Percentiles rank a stretch among this genome's conserved stretches.
phyloP scores from a whole-genome alignment of 2,888 invertebrate genomes.

The Andrena fulva region DNA sequence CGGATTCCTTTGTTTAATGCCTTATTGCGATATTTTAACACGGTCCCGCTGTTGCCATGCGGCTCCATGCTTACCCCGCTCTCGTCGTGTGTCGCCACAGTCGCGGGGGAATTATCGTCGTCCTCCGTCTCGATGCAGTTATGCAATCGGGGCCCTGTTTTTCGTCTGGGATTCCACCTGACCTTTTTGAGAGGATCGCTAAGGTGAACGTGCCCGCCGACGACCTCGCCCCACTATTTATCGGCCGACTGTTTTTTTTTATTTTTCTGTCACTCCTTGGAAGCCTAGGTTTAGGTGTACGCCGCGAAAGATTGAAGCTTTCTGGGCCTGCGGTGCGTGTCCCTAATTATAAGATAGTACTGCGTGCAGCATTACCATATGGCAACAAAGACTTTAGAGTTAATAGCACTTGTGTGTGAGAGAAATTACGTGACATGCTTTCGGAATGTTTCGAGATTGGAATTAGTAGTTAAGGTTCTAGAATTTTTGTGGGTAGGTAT shows the following conservation, averaged over 20 bases:
- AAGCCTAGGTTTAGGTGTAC: not conserved
- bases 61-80: constrained; percentile 56
- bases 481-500: too few species aligned
- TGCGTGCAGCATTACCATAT: too few species aligned
- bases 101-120: constrained; percentile 39
- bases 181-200: constrained; percentile 44
- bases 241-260: not conserved
- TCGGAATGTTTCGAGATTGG: too few species aligned
- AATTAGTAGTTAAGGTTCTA: too few species aligned
- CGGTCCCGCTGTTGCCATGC: constrained; percentile 76
- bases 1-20: constrained; percentile 83
- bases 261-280: not conserved
- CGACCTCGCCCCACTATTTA: not conserved
- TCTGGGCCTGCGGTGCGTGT: too few species aligned
- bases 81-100: constrained; percentile 63
- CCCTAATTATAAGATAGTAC: too few species aligned
- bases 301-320: too few species aligned
- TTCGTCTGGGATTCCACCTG: constrained; percentile 9
- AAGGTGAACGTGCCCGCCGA: not conserved
- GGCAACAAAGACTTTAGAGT: too few species aligned
- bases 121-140: constrained; percentile 18
- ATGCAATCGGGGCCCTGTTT: constrained; percentile 35
- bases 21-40: constrained; percentile 82
- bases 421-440: too few species aligned
- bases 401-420: too few species aligned